Conservation (phyloP, 2,888 invertebrate genomes). For the Dicranocentrus wangi region DNA sequence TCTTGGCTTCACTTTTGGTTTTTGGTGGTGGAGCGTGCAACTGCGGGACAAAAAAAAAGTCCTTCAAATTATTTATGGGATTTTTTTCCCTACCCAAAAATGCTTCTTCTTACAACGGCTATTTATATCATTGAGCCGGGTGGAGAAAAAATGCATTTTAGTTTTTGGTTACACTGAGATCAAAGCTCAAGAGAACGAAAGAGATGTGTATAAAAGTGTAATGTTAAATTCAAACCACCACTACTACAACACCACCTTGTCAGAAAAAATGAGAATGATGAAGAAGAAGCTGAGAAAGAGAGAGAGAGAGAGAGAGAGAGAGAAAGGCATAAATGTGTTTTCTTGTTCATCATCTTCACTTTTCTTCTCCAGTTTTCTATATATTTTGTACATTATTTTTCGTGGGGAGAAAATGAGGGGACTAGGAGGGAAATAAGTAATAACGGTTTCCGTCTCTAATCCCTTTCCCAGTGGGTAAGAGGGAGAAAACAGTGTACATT, state of each 20-base stretch:
- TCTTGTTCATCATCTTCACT: not conserved
- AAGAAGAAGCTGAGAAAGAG: not conserved
- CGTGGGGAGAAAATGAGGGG: constrained; percentile 20
- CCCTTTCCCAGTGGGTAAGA: constrained; percentile 57
- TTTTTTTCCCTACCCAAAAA: constrained; percentile 8
- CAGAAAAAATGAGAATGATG: constrained; percentile 6
- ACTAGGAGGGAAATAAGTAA: constrained; percentile 59
- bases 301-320: not conserved
- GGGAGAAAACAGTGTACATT: not conserved
- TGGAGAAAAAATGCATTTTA: not conserved
- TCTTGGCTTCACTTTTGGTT: constrained; percentile 18
- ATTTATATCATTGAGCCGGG: not conserved
- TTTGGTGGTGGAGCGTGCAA: constrained; percentile 21
- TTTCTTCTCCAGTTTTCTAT: not conserved
- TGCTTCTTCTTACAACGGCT: no score
- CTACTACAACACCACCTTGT: no score
- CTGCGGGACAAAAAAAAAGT: constrained; percentile 27
- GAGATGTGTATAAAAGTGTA: no score
- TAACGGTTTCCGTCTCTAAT: constrained; percentile 60
- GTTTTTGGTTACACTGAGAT: no score
- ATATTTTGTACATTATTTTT: no score
- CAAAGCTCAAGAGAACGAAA: no score
- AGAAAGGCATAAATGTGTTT: no score
- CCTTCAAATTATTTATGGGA: constrained; percentile 62
- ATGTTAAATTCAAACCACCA: no score